phyloP scores from a whole-genome alignment of 2,888 invertebrate species.

The Disparrhopalites patrizii region DNA sequence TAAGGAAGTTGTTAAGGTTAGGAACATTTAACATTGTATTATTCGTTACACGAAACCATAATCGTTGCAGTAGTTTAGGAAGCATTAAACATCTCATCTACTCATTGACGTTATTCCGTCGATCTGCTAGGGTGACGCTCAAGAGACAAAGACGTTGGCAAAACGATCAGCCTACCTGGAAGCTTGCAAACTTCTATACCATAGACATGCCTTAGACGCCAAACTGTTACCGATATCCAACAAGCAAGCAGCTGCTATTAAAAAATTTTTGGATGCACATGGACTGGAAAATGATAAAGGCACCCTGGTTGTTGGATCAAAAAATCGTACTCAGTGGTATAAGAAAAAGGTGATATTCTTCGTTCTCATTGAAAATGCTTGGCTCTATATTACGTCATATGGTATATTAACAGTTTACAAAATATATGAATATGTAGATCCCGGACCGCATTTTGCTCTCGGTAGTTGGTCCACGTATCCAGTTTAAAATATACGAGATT shows the following conservation, averaged over 20 bases:
- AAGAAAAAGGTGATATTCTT: constrained; percentile 36
- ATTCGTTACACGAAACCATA: too few species aligned
- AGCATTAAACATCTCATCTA: too few species aligned
- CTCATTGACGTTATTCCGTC: too few species aligned
- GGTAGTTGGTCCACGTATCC: background rate
- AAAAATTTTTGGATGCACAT: constrained; percentile 21
- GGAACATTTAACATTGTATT: too few species aligned
- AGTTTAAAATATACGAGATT: constrained; percentile 14
- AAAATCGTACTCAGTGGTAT: constrained; percentile 28
- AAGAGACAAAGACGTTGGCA: constrained; percentile 60
- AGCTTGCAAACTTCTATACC: constrained; percentile 67
- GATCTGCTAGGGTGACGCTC: constrained; percentile 60
- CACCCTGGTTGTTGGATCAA: constrained; percentile 26
- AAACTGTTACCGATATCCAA: constrained; percentile 62
- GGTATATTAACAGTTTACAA: too few species aligned
- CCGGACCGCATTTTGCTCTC: background rate
- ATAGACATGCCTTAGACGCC: constrained; percentile 67
- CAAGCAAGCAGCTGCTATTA: constrained; percentile 1
- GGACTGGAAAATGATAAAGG: constrained; percentile 3
- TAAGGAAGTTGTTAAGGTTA: constrained; percentile 65
- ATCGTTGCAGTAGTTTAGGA: too few species aligned
- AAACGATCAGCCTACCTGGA: constrained; percentile 79
- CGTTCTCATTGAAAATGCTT: too few species aligned
- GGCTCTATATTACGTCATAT: too few species aligned
- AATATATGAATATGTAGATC: constrained; percentile 14